Conservation (phyloP, 2,888 invertebrate species). For the Thera britannica region DNA sequence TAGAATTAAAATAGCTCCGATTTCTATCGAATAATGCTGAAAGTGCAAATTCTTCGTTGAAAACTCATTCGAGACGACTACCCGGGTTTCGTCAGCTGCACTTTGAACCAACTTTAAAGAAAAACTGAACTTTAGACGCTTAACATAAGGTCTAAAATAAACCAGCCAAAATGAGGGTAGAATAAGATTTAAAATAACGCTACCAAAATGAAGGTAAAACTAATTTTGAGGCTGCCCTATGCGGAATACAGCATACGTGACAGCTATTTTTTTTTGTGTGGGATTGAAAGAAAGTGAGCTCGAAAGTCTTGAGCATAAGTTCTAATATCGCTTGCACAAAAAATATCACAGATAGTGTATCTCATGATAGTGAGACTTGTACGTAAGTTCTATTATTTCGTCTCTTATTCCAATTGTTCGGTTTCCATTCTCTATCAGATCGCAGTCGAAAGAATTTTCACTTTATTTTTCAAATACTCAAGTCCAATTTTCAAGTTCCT, state of each 20-base stretch:
- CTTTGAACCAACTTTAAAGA: not conserved
- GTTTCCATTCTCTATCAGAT: slow-evolving; percentile 22
- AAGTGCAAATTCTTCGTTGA: slow-evolving; percentile 28
- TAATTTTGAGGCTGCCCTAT: not conserved
- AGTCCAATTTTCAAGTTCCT: slow-evolving; percentile 3
- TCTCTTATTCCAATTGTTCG: slow-evolving; percentile 19
- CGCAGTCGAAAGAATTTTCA: slow-evolving; percentile 17
- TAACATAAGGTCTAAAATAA: not conserved
- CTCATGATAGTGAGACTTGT: not conserved
- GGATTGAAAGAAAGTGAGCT: not conserved
- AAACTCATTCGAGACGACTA: slow-evolving; percentile 26
- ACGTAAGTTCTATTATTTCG: slow-evolving; percentile 11
- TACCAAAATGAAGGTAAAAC: not conserved
- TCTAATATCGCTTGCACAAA: not conserved
- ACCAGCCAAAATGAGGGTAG: not conserved
- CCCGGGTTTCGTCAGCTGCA: slow-evolving; percentile 15
- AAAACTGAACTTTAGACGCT: not conserved
- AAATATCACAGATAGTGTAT: not conserved
- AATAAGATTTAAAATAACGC: not conserved
- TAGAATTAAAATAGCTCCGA: slow-evolving; percentile 24
- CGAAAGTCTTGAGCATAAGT: not conserved
- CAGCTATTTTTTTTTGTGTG: not conserved
- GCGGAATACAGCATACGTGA: too few relatives aligned
- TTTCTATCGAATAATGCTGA: slow-evolving; percentile 31
- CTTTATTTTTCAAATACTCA: slow-evolving; percentile 11